phyloP scores from a whole-genome alignment of 2,888 invertebrate genomes.

The Phasia obesa region DNA sequence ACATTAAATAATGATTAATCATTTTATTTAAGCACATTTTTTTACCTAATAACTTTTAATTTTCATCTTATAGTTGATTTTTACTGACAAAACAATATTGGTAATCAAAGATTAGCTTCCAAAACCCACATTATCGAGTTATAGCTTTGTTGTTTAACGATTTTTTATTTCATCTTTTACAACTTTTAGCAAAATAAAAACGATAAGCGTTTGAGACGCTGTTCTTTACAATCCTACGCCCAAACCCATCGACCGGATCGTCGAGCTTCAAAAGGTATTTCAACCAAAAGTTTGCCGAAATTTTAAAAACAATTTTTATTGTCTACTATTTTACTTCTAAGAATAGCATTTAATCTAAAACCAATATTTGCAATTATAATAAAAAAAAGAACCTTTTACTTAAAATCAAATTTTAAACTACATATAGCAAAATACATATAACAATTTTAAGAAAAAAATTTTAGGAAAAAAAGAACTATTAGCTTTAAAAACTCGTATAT shows the following conservation, averaged over 20 bases:
- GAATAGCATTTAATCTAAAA: constrained; percentile 49
- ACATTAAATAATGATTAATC: too few relatives aligned
- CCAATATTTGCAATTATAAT: constrained; percentile 44
- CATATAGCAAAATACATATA: constrained; percentile 20
- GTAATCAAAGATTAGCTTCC: too few relatives aligned
- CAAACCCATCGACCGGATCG: constrained; percentile 79
- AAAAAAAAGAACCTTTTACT: constrained; percentile 30
- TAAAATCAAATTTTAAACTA: constrained; percentile 46
- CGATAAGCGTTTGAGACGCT: constrained; percentile 79
- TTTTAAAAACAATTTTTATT: constrained; percentile 71
- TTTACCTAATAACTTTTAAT: too few relatives aligned
- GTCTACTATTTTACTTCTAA: constrained; percentile 26
- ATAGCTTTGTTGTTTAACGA: constrained; percentile 3
- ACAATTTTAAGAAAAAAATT: constrained; percentile 22
- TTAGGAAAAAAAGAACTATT: constrained; percentile 32
- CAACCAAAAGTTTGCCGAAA: constrained; percentile 79
- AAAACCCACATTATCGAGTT: neutral
- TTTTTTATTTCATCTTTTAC: neutral
- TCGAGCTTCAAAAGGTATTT: constrained; percentile 81
- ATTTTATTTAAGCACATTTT: too few relatives aligned
- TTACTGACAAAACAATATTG: too few relatives aligned
- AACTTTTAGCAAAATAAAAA: constrained; percentile 78
- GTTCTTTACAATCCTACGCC: constrained; percentile 81
- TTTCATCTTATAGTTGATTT: too few relatives aligned
- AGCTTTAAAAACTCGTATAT: constrained; percentile 61